Evolutionary conservation across 2,113 vertebrate genomes (phyloP).

Genomic region (Leucoraja erinaceus): DNA sequence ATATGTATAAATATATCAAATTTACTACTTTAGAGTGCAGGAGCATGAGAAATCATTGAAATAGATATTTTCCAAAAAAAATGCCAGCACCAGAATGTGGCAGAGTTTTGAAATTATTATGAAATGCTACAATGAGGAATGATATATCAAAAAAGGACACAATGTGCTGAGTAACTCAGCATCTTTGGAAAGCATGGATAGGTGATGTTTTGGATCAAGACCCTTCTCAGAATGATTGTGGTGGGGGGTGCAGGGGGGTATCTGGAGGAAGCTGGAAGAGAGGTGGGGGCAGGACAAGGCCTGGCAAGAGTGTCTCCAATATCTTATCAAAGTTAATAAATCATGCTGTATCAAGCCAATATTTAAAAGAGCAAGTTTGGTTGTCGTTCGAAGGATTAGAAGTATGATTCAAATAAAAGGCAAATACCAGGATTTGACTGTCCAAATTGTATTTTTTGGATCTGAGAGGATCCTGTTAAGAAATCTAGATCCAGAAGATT

Average conservation of each 20-base stretch:
- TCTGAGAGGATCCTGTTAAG: background rate
- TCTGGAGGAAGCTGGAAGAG: too few relatives aligned
- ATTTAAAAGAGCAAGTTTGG: background rate
- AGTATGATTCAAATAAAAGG: background rate
- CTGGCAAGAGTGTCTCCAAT: too few relatives aligned
- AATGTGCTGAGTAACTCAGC: too few relatives aligned
- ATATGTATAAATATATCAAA: too few relatives aligned
- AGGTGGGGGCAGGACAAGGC: too few relatives aligned
- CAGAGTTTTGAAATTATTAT: background rate
- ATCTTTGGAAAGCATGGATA: too few relatives aligned
- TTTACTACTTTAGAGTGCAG: too few relatives aligned
- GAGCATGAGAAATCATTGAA: background rate
- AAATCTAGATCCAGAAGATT: background rate
- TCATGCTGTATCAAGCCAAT: background rate
- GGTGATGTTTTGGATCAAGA: too few relatives aligned
- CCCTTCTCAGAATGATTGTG: too few relatives aligned
- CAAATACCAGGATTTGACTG: background rate
- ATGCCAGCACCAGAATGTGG: background rate
- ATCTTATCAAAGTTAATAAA: too few relatives aligned
- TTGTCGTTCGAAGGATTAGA: background rate
- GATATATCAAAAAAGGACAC: too few relatives aligned
- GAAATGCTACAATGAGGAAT: background rate
- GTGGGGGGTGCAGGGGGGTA: too few relatives aligned
- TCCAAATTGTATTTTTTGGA: background rate
- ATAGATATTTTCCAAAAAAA: background rate